Evolutionary conservation across 2,797 vertebrate species (phyloP).

Genomic region (Pseudochromis fuscus): DNA sequence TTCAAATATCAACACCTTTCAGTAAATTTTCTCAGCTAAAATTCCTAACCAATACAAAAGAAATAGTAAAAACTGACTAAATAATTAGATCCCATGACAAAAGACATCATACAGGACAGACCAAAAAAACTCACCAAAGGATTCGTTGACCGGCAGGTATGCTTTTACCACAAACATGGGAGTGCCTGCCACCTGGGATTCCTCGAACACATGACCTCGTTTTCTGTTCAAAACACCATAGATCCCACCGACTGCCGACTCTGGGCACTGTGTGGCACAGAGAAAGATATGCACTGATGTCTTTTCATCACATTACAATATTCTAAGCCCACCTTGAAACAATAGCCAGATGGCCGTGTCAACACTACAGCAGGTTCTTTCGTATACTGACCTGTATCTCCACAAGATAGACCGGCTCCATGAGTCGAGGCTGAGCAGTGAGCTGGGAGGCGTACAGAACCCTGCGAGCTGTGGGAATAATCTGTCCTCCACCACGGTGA

Average conservation of each 20-base stretch:
- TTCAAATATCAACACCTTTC: neutral
- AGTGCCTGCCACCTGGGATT: slow-evolving; percentile 93
- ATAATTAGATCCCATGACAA: neutral
- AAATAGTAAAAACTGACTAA: neutral
- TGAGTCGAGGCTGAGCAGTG: slow-evolving; percentile 92
- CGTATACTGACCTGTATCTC: slow-evolving; percentile 91
- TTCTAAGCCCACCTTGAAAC: neutral
- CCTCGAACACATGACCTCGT: slow-evolving; percentile 94
- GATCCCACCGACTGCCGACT: slow-evolving; percentile 94
- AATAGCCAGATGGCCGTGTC: neutral
- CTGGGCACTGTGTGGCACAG: slow-evolving; percentile 85
- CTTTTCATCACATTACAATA: slow-evolving; percentile 1
- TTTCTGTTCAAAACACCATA: slow-evolving; percentile 95
- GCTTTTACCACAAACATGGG: slow-evolving; percentile 97
- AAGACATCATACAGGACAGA: neutral
- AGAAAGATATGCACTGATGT: neutral
- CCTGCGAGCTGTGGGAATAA: slow-evolving; percentile 94
- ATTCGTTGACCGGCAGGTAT: slow-evolving; percentile 94
- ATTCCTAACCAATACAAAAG: neutral
- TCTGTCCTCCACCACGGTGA: slow-evolving; percentile 95
- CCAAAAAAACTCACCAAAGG: slow-evolving; percentile 89
- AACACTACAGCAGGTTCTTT: neutral
- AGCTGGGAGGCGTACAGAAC: slow-evolving; percentile 94
- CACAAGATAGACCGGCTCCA: slow-evolving; percentile 96
- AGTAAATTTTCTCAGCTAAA: neutral